Base-by-base conservation (phyloP, 2,797 vertebrate genomes). In the Danio aesculapii region DNA sequence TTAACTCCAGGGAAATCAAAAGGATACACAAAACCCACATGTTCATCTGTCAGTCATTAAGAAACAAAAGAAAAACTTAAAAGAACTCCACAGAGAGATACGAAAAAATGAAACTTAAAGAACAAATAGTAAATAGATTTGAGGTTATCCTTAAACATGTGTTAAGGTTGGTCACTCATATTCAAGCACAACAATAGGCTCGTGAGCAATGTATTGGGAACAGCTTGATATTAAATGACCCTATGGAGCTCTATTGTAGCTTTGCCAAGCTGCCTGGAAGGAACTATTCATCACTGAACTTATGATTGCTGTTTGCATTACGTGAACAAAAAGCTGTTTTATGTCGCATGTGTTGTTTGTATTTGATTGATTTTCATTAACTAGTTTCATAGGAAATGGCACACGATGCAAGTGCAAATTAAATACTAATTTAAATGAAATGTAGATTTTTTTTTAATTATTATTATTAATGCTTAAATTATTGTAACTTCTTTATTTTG, bases 281-380 rank as follows among this genome's bases (percentile, higher is more conserved):
- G 91, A 93, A 93, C 87, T 89, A 91, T 92, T 89, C 86, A 86
- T 92, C 89, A 89, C 78, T 82, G 86, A 67, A 41, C n/a, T 77
- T 82, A 84, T 85, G 87, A 88, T 83, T 88, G 49, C 43, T 19
- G 8, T 77, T 82, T 46, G 10, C 21, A 58, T 82, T 46, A 17
- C 6, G 10, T 9, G 10, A 19, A 75, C 16, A 81, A 81, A 64
- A 52, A 61, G 13, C 52, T 77, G 61, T 16, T 12, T 55, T 71
- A 0, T 52, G 30, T 14, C 16, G 39, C 50, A 53, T 49, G 47
- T 49, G 6, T 55, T 71, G 30, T 55, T 70, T 55, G 9, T 6
- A 17, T 70, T 13, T 71, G 39, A 55, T n/a, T 55, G 39, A 17
- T 71, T 57, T 55, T 19, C n/a, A 55, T 17, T 43, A 9, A 43